A percentile compares a stretch with the other conserved stretches of the same genome.
These are phyloP conservation scores for Balaeniceps rex DNA, from an alignment of 2,113 vertebrate species.

Conservation along the genomic window DNA sequence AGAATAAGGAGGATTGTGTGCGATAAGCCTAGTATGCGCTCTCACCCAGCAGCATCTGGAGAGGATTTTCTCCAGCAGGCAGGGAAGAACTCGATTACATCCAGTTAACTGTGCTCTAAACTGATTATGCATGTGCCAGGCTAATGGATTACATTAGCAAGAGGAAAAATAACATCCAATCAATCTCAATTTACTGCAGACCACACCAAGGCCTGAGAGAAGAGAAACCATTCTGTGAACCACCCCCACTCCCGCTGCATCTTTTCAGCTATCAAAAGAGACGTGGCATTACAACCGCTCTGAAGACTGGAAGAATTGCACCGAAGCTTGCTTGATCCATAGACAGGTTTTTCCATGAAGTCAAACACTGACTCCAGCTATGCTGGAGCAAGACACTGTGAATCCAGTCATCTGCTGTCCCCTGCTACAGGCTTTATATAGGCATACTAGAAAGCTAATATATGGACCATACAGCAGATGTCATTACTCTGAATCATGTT, in stretches of 20 bases:
- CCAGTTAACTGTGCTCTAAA: constrained; percentile 99
- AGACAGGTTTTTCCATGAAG: neutral
- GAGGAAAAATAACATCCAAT: constrained; percentile 99
- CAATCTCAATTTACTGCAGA: constrained; percentile 98
- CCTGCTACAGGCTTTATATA: neutral
- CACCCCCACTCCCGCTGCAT: constrained; percentile 35
- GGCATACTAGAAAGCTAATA: neutral
- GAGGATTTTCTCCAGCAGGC: constrained; percentile 98
- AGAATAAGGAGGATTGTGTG: constrained; percentile 47
- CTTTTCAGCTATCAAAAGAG: neutral
- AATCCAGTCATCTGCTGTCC: neutral
- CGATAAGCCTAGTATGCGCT: constrained; percentile 54
- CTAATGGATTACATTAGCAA: constrained; percentile 99
- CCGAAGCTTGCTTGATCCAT: neutral
- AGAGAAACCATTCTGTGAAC: constrained; percentile 83
- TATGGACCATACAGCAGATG: neutral
- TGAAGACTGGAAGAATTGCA: neutral
- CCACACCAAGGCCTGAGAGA: constrained; percentile 88
- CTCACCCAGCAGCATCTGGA: constrained; percentile 87
- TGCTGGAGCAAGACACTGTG: accelerated
- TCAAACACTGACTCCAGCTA: neutral
- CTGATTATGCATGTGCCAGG: constrained; percentile 99
- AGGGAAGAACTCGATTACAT: constrained; percentile 99
- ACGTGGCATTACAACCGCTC: neutral
- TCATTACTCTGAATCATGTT: accelerated